Base-by-base conservation (phyloP, 2,797 vertebrate genomes). In the Galagoides demidoff region DNA sequence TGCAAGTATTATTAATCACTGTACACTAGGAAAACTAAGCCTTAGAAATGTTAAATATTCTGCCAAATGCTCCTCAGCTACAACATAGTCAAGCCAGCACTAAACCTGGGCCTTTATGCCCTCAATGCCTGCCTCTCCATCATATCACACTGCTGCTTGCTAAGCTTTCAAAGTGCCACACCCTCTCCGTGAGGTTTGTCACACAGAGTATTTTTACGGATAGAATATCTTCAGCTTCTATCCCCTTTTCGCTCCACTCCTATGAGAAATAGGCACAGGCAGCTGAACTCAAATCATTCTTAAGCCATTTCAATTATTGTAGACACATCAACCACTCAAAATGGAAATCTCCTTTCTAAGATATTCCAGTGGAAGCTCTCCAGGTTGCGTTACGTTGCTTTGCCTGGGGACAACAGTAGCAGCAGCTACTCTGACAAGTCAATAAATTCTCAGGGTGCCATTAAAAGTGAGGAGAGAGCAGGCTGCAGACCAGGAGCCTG, bases 1-100 rank as follows among this genome's bases (percentile, higher is more conserved):
- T 25, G 34, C 37, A 92, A 29, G 39, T 85, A 34, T 77, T 88
- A 70, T 37, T 81, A 82, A 87, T 90, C 52, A 77, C 31, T 71
- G 2, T 3, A 73, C 5, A 22, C 25, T 77, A 52, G 81, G 17
- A 66, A 92, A 84, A 66, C 27, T 12, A 92, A 74, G 29, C 4
- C 12, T 85, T 82, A 90, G 45, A 77, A 45, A 81, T 4, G 49
- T 77, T 77, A 66, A 76, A 73, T 64, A 43, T 39, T 25, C 70
- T 85, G 57, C 49, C 39, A 77, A 90, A 45, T 73, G 9, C 25
- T 5, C 0, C 39, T 88, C 31, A 73, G 37, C 23, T 57, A 77
- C 29, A 78, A 85, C 66, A 78, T 43, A 23, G 64, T 7, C 2
- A 2, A 23, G 39, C 7, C 73, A 29, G 20, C 17, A 71, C 61